Base-by-base conservation (phyloP, 2,888 invertebrate genomes). In the Hydriomena furcata region DNA sequence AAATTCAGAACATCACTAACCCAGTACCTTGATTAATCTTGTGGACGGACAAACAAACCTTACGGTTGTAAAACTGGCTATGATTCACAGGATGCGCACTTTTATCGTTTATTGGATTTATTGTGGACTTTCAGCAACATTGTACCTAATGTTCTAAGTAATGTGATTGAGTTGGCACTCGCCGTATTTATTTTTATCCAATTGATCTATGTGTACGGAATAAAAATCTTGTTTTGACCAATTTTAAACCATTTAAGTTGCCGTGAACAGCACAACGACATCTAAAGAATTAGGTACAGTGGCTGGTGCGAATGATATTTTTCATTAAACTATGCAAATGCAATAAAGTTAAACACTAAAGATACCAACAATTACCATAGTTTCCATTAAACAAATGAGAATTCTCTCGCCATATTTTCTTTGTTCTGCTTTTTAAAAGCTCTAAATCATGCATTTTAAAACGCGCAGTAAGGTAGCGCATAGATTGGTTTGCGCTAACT, bases 401-500 rank as follows among this genome's bases (percentile, higher is more conserved):
- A 48, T 37, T 35, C 12, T 25, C 43, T 25, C 13, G 24, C 23
- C 38, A 43, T 30, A 47, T 47, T 40, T 40, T 38, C 32, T 34
- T 30, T 35, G 7, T 47, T 25, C 42, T 38, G 27, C 37, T 20
- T 41, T 32, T 41, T 36, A 46, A 37, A 46, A 46, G 43, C 43
- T 47, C 24, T 52, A 40, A 52, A 47, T 43, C 47, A 52, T 52
- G 60, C 70, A 73, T 77, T 73, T 68, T 63, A 75, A 82, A 73
- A 65, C 66, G 65, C 62, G 51, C 60, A 65, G 37, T 61, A 55
- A 53, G 53, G 53, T 40, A 42, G 54, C 52, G 60, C 65, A 79
- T 79, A 80, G 84, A 84, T 84, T 79, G 83, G 79, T 76, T 63
- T 65, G 66, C 68, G 73, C 80, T 86, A 88, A 88, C 84, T 84